phyloP scores from a whole-genome alignment of 2,888 invertebrate species.

The Microplitis deprimator region DNA sequence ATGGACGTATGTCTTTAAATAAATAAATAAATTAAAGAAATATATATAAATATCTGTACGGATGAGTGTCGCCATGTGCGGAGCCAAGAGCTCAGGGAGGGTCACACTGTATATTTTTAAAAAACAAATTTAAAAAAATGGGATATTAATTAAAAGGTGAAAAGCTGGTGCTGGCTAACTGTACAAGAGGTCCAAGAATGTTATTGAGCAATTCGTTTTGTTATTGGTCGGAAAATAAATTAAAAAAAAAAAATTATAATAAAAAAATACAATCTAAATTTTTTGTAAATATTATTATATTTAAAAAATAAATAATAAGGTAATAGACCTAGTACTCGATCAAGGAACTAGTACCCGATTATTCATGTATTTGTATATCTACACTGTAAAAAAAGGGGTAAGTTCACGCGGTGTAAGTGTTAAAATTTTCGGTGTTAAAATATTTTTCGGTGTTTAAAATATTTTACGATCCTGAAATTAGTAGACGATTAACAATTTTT shows the following conservation, averaged over 20 bases:
- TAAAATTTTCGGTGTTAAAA: no score
- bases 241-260: conserved; percentile 58
- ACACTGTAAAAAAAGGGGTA: no score
- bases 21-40: conserved; percentile 43
- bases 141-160: conserved; percentile 55
- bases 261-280: conserved; percentile 62
- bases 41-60: conserved; percentile 37
- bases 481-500: no score
- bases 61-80: conserved; percentile 34
- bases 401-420: no score
- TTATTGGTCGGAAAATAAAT: conserved; percentile 59
- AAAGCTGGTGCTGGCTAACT: conserved; percentile 69
- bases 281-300: conserved; percentile 60
- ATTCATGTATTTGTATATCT: no score
- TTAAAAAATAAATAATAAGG: no score
- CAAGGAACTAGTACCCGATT: no score
- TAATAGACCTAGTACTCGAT: no score
- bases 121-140: conserved; percentile 47
- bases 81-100: conserved; percentile 64
- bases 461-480: no score
- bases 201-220: conserved; percentile 68
- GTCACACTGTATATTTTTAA: conserved; percentile 68
- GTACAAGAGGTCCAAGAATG: conserved; percentile 70
- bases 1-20: conserved; percentile 51
- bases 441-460: no score